Evolutionary conservation across 2,797 vertebrate genomes (phyloP).

Genomic region (Myripristis murdjan): DNA sequence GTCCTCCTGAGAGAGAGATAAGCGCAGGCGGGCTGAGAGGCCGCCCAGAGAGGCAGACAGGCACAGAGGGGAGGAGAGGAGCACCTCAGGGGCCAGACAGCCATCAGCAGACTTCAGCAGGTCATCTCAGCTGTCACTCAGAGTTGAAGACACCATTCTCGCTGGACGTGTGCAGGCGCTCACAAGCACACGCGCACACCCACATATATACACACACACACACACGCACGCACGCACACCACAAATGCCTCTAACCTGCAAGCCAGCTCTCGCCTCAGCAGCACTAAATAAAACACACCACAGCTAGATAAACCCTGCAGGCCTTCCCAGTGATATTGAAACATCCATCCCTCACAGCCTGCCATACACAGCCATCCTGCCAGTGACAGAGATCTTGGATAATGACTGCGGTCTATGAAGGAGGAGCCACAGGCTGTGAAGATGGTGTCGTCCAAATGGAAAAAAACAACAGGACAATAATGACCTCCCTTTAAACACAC

Average conservation of each 20-base stretch:
- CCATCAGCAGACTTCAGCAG: conserved; percentile 69
- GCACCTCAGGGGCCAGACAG: conserved; percentile 75
- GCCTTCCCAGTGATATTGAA: conserved; percentile 9
- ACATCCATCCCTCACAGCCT: conserved; percentile 7
- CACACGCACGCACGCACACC: conserved; percentile 3
- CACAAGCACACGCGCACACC: conserved; percentile 6
- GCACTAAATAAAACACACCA: conserved; percentile 32
- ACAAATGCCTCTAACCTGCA: background rate
- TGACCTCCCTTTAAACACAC: background rate
- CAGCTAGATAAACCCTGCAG: conserved; percentile 15
- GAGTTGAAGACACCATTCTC: conserved; percentile 48
- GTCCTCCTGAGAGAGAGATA: conserved; percentile 78
- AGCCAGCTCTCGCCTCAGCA: conserved; percentile 21
- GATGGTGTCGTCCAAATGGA: too few relatives aligned
- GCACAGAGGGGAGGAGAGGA: conserved; percentile 52
- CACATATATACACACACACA: conserved; percentile 29
- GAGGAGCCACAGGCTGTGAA: background rate
- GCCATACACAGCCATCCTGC: conserved; percentile 18
- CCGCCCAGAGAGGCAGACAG: conserved; percentile 38
- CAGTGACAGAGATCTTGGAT: conserved; percentile 19
- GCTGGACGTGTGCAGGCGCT: conserved; percentile 12
- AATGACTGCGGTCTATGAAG: background rate
- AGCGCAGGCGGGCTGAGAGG: conserved; percentile 67
- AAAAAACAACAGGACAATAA: background rate
- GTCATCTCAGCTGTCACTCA: conserved; percentile 79